A percentile compares a stretch with the other conserved stretches of the same genome.
These are phyloP conservation scores for Progne subis DNA, from an alignment of 2,113 vertebrate species.

Conservation along the genomic window DNA sequence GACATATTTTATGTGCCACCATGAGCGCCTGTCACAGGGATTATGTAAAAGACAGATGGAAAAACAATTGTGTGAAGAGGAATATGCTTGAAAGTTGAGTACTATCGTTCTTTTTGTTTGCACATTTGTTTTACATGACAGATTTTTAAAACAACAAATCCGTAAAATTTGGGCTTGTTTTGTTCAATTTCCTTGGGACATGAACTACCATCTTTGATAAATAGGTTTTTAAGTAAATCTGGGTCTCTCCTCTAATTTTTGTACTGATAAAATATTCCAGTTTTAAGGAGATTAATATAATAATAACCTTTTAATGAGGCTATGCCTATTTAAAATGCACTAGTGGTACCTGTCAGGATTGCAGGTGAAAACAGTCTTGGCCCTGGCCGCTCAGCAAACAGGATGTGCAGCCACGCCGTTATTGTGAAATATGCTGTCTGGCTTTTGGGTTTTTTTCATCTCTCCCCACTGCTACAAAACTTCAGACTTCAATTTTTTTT, in stretches of 20 bases:
- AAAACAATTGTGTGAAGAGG: conserved; percentile 11
- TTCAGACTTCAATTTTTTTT: background rate
- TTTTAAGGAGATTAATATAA: background rate
- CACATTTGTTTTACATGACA: background rate
- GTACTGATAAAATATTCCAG: background rate
- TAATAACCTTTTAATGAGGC: background rate
- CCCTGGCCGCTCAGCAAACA: background rate
- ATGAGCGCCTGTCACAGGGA: background rate
- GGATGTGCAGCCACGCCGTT: background rate
- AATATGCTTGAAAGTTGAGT: background rate
- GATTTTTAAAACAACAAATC: background rate
- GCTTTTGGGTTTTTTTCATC: background rate
- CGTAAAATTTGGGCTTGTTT: background rate
- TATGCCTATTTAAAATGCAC: background rate
- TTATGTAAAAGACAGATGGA: conserved; percentile 16
- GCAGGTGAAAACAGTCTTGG: background rate
- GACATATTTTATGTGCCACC: background rate
- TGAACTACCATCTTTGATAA: background rate
- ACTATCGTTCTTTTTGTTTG: background rate
- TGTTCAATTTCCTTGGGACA: background rate
- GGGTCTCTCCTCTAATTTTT: background rate
- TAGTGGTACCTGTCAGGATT: background rate
- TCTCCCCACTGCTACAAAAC: background rate
- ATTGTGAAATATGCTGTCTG: background rate
- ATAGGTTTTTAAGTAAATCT: background rate